These are phyloP conservation scores for Paramormyrops kingsleyae DNA, from an alignment of 2,113 vertebrate species.

Conservation along the genomic window DNA sequence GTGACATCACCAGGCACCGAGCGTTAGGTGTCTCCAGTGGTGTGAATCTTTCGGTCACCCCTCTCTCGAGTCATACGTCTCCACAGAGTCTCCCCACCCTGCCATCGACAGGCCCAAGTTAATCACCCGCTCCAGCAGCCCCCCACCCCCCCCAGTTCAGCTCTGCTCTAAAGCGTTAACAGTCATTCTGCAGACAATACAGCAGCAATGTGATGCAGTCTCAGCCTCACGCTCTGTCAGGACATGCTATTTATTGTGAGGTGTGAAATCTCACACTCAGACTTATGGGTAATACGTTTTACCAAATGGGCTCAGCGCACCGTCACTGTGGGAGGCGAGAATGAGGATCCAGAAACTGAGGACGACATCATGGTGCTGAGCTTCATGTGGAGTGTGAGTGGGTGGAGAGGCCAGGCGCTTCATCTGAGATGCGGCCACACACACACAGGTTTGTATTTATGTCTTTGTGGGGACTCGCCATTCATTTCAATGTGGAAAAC, in stretches of 20 bases:
- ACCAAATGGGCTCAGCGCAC: not conserved
- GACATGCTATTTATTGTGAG: not conserved
- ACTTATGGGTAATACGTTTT: not conserved
- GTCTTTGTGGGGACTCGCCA: too few species aligned
- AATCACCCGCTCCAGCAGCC: not conserved
- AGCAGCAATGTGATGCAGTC: not conserved
- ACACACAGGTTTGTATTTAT: not conserved
- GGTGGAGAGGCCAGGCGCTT: not conserved
- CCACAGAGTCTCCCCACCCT: not conserved
- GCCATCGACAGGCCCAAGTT: not conserved
- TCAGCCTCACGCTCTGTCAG: not conserved
- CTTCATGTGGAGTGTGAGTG: not conserved
- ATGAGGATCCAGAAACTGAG: not conserved
- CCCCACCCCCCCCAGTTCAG: not conserved
- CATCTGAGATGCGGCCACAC: not conserved
- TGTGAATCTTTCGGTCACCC: not conserved
- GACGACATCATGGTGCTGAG: not conserved
- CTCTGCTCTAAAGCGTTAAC: not conserved
- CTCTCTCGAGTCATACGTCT: not conserved
- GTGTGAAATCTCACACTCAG: constrained; percentile 7
- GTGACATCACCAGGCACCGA: not conserved
- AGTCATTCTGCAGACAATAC: not conserved
- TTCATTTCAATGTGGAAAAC: too few species aligned
- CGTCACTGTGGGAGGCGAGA: not conserved
- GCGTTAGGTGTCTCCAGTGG: not conserved